phyloP scores from a whole-genome alignment of 2,797 vertebrate species.

The Lophotriccus pileatus region DNA sequence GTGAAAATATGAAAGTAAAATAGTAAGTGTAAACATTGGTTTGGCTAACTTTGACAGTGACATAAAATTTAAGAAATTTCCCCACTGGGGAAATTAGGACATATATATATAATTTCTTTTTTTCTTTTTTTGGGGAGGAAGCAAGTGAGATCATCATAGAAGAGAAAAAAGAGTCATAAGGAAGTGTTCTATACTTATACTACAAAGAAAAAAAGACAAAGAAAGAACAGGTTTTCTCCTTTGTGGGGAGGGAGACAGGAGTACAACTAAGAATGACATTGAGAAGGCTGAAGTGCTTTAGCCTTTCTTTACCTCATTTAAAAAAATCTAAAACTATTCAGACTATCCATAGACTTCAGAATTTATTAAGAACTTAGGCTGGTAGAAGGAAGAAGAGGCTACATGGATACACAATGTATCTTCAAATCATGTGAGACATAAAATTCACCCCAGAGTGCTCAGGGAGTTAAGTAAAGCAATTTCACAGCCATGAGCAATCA shows the following conservation, averaged over 20 bases:
- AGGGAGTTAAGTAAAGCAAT: not conserved
- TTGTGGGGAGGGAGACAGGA: not conserved
- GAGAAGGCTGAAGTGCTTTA: not conserved
- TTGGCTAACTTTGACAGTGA: not conserved
- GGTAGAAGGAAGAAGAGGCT: not conserved
- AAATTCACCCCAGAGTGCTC: not conserved
- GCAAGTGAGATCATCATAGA: not conserved
- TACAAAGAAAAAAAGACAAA: not conserved
- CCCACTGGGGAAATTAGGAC: not conserved
- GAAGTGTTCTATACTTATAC: not conserved
- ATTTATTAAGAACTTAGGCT: not conserved
- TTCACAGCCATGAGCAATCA: slow-evolving; percentile 5
- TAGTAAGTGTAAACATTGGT: not conserved
- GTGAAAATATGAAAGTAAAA: not conserved
- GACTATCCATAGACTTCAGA: not conserved
- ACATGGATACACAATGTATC: not conserved
- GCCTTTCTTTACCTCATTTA: not conserved
- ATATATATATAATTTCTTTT: not conserved
- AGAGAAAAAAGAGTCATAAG: not conserved
- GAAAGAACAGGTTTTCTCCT: not conserved
- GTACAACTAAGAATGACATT: not conserved
- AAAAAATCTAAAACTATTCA: not conserved
- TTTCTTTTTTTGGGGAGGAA: not conserved
- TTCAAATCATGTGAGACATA: not conserved
- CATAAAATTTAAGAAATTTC: not conserved